A percentile compares a stretch with the other conserved stretches of the same genome.
Conservation (phyloP, 2,797 vertebrate genomes). For the Dromococcyx pavoninus region DNA sequence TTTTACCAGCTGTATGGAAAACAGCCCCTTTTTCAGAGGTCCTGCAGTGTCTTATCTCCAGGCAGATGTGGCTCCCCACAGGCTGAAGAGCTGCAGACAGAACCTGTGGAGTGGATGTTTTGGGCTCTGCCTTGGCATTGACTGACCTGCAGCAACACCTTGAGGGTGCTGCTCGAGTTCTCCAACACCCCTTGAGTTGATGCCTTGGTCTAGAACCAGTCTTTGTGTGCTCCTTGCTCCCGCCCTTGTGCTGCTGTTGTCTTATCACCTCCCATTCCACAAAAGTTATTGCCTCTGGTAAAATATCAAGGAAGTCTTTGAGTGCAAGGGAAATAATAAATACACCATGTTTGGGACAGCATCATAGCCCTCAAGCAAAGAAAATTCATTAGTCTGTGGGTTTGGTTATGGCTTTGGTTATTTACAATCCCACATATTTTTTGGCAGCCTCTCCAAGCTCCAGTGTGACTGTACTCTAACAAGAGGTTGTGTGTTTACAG, state of each 20-base stretch:
- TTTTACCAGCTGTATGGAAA: background rate
- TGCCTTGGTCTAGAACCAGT: background rate
- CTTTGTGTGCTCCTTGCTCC: background rate
- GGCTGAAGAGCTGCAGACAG: background rate
- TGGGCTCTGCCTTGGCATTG: background rate
- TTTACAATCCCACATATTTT: background rate
- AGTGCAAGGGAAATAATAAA: background rate
- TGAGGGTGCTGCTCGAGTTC: no score
- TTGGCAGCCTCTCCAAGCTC: background rate
- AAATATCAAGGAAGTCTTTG: background rate
- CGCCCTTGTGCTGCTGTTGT: background rate
- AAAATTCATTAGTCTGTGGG: background rate
- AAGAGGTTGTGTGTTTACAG: accelerated
- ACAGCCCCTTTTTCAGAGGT: background rate
- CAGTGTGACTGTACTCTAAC: accelerated
- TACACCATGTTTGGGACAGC: accelerated
- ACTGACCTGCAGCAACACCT: no score
- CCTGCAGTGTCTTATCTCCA: background rate
- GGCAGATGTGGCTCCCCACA: accelerated
- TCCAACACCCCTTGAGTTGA: accelerated
- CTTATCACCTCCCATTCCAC: background rate
- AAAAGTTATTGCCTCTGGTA: background rate
- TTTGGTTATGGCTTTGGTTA: background rate
- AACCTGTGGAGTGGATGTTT: background rate
- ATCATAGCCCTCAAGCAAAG: background rate